These are phyloP conservation scores for Lates japonicus DNA, from an alignment of 2,797 vertebrate genomes.

Conservation along the genomic window DNA sequence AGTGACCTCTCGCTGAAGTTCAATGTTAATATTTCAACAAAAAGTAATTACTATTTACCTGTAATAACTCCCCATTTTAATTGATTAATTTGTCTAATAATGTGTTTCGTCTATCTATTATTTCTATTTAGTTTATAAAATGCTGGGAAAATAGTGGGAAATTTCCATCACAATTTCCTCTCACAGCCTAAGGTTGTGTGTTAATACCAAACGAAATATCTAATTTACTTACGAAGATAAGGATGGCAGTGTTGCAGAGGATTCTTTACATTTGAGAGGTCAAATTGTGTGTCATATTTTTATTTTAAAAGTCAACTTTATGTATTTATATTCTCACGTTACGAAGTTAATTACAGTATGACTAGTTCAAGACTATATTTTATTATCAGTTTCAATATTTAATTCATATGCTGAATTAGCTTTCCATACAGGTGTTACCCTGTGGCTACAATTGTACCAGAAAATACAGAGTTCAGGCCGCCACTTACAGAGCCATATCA, in stretches of 20 bases:
- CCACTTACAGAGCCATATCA: conserved; percentile 25
- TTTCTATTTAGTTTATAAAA: neutral
- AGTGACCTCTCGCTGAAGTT: neutral
- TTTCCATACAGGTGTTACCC: conserved; percentile 38
- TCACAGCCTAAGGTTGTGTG: neutral
- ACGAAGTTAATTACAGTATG: neutral
- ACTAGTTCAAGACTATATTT: neutral
- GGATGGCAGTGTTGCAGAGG: neutral
- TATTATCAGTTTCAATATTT: neutral
- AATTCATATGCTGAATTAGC: neutral
- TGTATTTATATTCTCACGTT: neutral
- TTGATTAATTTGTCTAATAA: neutral
- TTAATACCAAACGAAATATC: neutral
- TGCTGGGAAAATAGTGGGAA: neutral
- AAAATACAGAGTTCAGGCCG: conserved; percentile 4
- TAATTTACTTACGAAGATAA: neutral
- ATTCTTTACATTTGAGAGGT: neutral
- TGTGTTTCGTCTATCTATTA: neutral
- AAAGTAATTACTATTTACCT: neutral
- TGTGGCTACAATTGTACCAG: neutral
- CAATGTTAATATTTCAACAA: too few relatives aligned
- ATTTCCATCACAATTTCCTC: neutral
- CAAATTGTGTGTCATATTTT: neutral
- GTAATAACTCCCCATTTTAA: neutral
- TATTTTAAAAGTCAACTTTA: neutral